phyloP scores from a whole-genome alignment of 2,888 invertebrate genomes.

The Liopterus haemorrhoidalis region DNA sequence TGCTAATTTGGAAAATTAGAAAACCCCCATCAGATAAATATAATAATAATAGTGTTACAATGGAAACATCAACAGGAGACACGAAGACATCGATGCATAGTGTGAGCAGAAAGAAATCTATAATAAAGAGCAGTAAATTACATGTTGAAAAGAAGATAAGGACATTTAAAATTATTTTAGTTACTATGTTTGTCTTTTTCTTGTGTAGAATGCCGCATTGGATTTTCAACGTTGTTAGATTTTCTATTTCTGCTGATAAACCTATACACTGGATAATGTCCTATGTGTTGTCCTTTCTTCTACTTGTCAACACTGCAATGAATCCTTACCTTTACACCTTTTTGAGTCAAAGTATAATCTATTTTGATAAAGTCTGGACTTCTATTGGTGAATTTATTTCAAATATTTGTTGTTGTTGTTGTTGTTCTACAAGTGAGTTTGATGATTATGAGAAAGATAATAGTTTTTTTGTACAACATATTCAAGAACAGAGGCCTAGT shows the following conservation, averaged over 20 bases:
- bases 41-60: slow-evolving; percentile 28
- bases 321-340: slow-evolving; percentile 59
- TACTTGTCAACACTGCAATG: slow-evolving; percentile 50
- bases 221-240: slow-evolving; percentile 49
- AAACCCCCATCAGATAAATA: slow-evolving; percentile 36
- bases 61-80: slow-evolving; percentile 33
- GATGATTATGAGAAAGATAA: slow-evolving; percentile 42
- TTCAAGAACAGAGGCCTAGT: slow-evolving; percentile 18
- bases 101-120: slow-evolving; percentile 10
- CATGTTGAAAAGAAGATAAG: slow-evolving; percentile 48
- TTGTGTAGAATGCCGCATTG: slow-evolving; percentile 52
- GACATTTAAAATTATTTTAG: slow-evolving; percentile 53
- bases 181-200: slow-evolving; percentile 51
- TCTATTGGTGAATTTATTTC: slow-evolving; percentile 38
- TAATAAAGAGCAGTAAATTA: slow-evolving; percentile 31
- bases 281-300: slow-evolving; percentile 49
- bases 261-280: slow-evolving; percentile 47
- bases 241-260: slow-evolving; percentile 38
- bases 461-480: slow-evolving; percentile 33
- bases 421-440: slow-evolving; percentile 41
- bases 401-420: slow-evolving; percentile 42
- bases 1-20: slow-evolving; percentile 49
- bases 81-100: slow-evolving; percentile 28
- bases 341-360: slow-evolving; percentile 48
- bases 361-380: slow-evolving; percentile 31